Evolutionary conservation across 2,797 vertebrate species (phyloP), one percentile per base, ranked within the genome.

Genomic region (Lutjanus campechanus): DNA sequence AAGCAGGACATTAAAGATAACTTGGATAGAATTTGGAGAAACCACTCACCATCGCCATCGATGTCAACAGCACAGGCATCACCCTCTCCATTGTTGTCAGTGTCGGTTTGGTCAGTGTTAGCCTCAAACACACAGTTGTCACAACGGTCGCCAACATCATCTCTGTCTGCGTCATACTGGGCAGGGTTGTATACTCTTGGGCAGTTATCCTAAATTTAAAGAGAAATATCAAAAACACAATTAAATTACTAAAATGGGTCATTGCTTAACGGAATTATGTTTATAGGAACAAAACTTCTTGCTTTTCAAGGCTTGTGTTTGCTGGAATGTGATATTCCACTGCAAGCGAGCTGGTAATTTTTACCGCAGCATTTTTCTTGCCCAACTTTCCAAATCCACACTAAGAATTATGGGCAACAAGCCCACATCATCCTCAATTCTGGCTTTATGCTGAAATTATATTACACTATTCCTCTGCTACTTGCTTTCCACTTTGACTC

Each of bases 91-190:
- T 99, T 99, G 90, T 93, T 96, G 91, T 99, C 98, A 0, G 98
- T 99, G 91, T 99, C 98, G 0, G 95, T 96, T 92, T 99, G 98
- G 84, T 99, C 98, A 13, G 98, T 95, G 91, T 99, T 99, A 85
- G 97, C 97, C 93, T 98, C 97, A 73, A 97, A 98, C 46, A 98
- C 96, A 81, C 98, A 99, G 93, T 99, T 99, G 91, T 99, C 98
- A 88, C 98, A 99, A 66, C 95, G 91, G 85, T 99, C 98, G 50
- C 98, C 98, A 83, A 99, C 94, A 0, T 99, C 97, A 87, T 99
- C 98, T 65, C 96, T 95, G 91, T 99, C 98, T 0, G 98, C 97
- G 76, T 99, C 98, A 58, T 97, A 97, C 86, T 99, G 98, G 67
- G 96, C 96, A 54, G 98, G 98, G 88, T 99, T 99, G 94, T 98